A percentile compares a stretch with the other conserved stretches of the same genome.
phyloP scores from a whole-genome alignment of 2,888 invertebrate genomes.

The Prosapia bicincta region DNA sequence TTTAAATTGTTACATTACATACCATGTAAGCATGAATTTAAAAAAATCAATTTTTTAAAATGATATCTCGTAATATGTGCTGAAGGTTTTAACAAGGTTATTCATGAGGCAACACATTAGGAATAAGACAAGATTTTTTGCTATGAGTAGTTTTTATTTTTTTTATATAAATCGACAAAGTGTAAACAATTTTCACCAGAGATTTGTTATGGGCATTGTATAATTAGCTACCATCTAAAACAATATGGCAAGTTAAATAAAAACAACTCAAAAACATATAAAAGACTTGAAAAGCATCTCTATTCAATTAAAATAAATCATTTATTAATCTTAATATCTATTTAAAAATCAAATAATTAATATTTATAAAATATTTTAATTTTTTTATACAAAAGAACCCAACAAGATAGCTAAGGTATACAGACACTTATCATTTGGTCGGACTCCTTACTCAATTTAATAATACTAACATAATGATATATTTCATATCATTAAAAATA shows the following conservation, averaged over 20 bases:
- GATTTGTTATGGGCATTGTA: slow-evolving; percentile 10
- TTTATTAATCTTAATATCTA: slow-evolving; percentile 20
- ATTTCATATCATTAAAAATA: slow-evolving; percentile 3
- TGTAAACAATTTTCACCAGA: slow-evolving; percentile 19
- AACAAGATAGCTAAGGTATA: slow-evolving; percentile 11
- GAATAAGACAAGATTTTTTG: no score
- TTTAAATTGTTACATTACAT: no score
- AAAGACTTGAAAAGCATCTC: slow-evolving; percentile 24
- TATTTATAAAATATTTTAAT: slow-evolving; percentile 13
- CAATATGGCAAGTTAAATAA: slow-evolving; percentile 24
- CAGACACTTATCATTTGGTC: slow-evolving; percentile 14
- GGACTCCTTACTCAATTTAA: slow-evolving; percentile 12
- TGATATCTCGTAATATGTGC: no score
- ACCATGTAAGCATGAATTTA: no score
- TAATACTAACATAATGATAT: slow-evolving; percentile 18
- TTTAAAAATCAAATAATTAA: slow-evolving; percentile 19
- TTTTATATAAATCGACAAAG: slow-evolving; percentile 28
- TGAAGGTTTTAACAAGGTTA: no score
- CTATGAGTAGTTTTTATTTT: slow-evolving; percentile 24
- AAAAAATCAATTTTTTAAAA: no score
- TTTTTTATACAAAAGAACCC: slow-evolving; percentile 25
- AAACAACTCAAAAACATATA: slow-evolving; percentile 25
- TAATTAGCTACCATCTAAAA: slow-evolving; percentile 19
- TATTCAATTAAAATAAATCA: slow-evolving; percentile 20
- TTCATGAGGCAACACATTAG: no score